Conservation (phyloP, 2,113 vertebrate genomes). For the Beaufortia kweichowensis region DNA sequence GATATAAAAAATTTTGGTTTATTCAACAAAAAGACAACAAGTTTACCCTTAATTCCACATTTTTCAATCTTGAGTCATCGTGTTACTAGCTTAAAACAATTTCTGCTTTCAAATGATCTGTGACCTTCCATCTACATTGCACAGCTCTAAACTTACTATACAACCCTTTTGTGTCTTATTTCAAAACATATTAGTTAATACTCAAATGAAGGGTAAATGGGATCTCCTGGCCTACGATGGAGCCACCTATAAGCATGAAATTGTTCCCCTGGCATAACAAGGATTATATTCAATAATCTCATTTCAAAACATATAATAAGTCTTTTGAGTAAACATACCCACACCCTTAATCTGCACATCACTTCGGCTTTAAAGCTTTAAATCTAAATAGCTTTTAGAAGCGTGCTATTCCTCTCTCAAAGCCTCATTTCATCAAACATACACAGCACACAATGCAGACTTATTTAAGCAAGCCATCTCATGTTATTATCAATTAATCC, state of each 20-base stretch:
- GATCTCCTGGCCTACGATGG: background rate
- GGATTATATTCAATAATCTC: background rate
- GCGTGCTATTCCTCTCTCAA: background rate
- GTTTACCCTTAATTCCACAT: too few relatives aligned
- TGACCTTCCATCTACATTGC: too few relatives aligned
- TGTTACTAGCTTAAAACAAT: too few relatives aligned
- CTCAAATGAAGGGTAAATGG: background rate
- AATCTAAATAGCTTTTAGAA: background rate
- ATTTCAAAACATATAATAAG: background rate
- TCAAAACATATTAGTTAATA: too few relatives aligned
- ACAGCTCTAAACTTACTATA: too few relatives aligned
- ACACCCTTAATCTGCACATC: constrained; percentile 9
- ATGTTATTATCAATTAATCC: constrained; percentile 46
- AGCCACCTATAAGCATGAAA: too few relatives aligned
- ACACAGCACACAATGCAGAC: constrained; percentile 24
- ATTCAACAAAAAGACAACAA: too few relatives aligned
- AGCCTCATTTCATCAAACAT: constrained; percentile 7
- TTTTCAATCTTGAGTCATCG: too few relatives aligned
- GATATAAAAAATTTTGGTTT: too few relatives aligned
- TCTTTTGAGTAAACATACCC: constrained; percentile 14
- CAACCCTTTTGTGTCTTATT: too few relatives aligned
- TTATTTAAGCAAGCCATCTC: constrained; percentile 44
- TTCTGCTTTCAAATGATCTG: too few relatives aligned
- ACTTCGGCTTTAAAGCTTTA: background rate
- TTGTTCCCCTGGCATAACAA: background rate